Evolutionary conservation across 1,140 invertebrate species (phyloP).

Genomic region (Augochlora pura): DNA sequence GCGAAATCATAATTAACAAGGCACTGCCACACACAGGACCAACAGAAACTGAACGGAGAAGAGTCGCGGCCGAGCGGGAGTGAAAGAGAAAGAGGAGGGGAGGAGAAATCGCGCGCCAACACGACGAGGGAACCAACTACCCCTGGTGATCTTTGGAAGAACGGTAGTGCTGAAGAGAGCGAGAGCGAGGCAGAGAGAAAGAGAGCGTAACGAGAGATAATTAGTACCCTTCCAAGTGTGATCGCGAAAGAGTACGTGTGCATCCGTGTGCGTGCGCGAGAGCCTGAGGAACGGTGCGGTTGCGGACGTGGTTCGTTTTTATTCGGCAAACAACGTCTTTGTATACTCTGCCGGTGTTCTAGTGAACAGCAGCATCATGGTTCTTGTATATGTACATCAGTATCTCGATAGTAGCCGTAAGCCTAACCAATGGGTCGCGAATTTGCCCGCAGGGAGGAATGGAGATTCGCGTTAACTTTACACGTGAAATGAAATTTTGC

Average conservation of each 20-base stretch:
- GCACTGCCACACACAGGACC: slow-evolving; percentile 77
- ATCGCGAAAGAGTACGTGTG: not conserved
- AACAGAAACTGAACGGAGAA: slow-evolving; percentile 50
- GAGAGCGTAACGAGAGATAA: slow-evolving; percentile 19
- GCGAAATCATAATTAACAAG: slow-evolving; percentile 56
- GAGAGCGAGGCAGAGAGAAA: slow-evolving; percentile 9
- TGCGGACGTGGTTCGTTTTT: slow-evolving; percentile 63
- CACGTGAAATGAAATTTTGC: too few relatives aligned
- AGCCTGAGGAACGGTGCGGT: slow-evolving; percentile 24
- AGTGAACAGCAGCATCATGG: slow-evolving; percentile 53
- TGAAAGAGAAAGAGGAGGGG: not conserved
- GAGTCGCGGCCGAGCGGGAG: slow-evolving; percentile 1
- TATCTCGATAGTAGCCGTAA: slow-evolving; percentile 78
- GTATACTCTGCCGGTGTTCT: slow-evolving; percentile 70
- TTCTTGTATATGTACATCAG: slow-evolving; percentile 76
- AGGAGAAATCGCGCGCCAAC: not conserved
- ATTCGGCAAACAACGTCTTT: slow-evolving; percentile 73
- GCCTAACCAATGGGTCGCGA: slow-evolving; percentile 75
- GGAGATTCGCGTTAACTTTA: too few relatives aligned
- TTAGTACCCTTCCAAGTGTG: slow-evolving; percentile 47
- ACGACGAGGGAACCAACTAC: slow-evolving; percentile 36
- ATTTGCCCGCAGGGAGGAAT: slow-evolving; percentile 60
- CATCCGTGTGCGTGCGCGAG: not conserved
- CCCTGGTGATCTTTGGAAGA: slow-evolving; percentile 22
- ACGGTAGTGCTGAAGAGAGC: not conserved